phyloP scores from a whole-genome alignment of 1,140 invertebrate genomes.

The Tribolium castaneum region DNA sequence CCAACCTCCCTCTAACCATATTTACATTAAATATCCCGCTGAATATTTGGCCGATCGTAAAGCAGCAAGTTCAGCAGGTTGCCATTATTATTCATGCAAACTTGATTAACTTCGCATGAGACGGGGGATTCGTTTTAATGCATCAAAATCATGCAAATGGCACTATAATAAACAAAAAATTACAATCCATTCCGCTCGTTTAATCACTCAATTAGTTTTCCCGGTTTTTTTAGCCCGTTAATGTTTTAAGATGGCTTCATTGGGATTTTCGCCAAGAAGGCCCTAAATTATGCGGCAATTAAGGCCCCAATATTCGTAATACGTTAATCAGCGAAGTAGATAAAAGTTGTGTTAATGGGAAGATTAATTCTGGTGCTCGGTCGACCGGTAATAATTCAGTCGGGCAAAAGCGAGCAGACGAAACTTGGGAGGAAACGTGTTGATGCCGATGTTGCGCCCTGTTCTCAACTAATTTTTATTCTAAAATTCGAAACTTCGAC shows the following conservation, averaged over 20 bases:
- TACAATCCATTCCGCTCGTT: not conserved
- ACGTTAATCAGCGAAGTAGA: conserved; percentile 44
- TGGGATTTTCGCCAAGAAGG: conserved; percentile 1
- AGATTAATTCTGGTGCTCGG: conserved; percentile 32
- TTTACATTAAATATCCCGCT: conserved; percentile 9
- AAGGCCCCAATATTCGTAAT: conserved; percentile 51
- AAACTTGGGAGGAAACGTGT: conserved; percentile 22
- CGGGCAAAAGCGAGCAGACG: not conserved
- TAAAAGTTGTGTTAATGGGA: conserved; percentile 48
- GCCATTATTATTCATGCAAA: conserved; percentile 21
- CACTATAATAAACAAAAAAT: not conserved
- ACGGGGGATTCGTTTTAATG: not conserved
- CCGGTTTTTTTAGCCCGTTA: conserved; percentile 5
- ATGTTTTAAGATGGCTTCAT: conserved; percentile 14
- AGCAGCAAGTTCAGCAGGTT: conserved; percentile 26
- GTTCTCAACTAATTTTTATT: conserved; percentile 28
- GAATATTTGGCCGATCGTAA: conserved; percentile 16
- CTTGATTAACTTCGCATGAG: conserved; percentile 5
- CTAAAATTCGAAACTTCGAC: conserved; percentile 7
- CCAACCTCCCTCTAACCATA: not conserved
- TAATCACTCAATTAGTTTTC: not conserved
- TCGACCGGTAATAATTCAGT: conserved; percentile 30
- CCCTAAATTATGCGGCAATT: conserved; percentile 52
- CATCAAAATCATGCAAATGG: not conserved
- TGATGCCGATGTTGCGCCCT: conserved; percentile 12